Conservation (phyloP, 2,113 vertebrate genomes). For the Brachypteracias leptosomus region DNA sequence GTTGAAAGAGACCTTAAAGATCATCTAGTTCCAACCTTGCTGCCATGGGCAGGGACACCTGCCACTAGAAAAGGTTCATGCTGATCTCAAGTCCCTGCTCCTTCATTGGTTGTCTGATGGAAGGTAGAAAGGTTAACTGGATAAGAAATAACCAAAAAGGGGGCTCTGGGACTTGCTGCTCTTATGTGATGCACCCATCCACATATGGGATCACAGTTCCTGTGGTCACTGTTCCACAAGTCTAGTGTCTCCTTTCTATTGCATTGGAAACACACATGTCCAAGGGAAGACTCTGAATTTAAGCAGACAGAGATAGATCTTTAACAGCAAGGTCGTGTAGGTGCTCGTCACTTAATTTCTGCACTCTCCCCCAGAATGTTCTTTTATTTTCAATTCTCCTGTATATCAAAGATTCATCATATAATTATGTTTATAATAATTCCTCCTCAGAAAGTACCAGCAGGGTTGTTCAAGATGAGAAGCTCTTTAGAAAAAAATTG, state of each 20-base stretch:
- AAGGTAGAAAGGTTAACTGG: background rate
- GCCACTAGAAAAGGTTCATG: background rate
- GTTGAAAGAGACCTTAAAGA: too few species aligned
- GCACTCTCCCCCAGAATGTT: background rate
- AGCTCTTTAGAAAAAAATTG: background rate
- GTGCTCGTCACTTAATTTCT: background rate
- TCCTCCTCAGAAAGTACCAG: background rate
- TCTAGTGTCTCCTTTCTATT: background rate
- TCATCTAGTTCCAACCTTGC: too few species aligned
- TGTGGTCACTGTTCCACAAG: background rate
- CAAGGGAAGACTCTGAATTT: background rate
- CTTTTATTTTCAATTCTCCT: background rate
- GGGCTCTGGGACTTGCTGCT: background rate
- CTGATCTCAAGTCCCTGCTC: background rate
- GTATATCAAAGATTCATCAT: background rate
- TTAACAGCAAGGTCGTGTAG: background rate
- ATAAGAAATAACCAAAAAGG: background rate
- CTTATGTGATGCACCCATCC: fast-evolving
- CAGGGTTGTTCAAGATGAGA: background rate
- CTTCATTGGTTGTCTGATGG: background rate
- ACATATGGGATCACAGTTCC: background rate
- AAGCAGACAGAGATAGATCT: background rate
- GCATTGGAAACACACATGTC: fast-evolving
- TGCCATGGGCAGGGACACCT: too few species aligned
- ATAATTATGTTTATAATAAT: background rate